Conservation (phyloP, 2,888 invertebrate species). For the Odiellus spinosus region DNA sequence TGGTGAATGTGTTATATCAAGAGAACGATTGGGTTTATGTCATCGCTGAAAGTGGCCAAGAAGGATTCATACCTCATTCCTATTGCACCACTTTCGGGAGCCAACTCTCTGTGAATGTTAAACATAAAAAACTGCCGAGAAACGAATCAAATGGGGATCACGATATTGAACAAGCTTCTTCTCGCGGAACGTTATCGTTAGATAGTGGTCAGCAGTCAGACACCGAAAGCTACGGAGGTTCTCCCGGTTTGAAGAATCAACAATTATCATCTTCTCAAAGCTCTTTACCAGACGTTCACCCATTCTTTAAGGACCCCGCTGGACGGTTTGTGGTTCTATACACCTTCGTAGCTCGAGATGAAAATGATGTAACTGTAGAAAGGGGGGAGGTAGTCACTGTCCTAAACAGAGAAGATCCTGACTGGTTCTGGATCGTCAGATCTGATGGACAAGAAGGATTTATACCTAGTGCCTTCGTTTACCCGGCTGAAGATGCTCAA, state of each 20-base stretch:
- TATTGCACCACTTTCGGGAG: constrained; percentile 76
- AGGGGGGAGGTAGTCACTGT: constrained; percentile 91
- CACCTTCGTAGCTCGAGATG: constrained; percentile 79
- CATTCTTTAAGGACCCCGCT: constrained; percentile 51
- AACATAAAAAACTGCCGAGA: constrained; percentile 72
- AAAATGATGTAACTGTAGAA: constrained; percentile 85
- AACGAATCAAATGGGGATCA: constrained; percentile 9
- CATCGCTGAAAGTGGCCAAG: constrained; percentile 65
- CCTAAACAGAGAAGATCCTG: constrained; percentile 80
- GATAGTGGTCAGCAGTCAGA: constrained; percentile 17
- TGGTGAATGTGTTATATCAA: constrained; percentile 82
- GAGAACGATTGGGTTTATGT: constrained; percentile 98
- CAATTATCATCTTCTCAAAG: constrained; percentile 11
- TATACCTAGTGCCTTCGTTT: constrained; percentile 84
- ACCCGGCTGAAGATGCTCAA: constrained; percentile 65
- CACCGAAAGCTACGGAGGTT: constrained; percentile 13
- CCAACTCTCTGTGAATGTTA: constrained; percentile 43
- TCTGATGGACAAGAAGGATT: constrained; percentile 89
- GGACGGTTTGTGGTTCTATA: constrained; percentile 83
- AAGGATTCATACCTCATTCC: constrained; percentile 87
- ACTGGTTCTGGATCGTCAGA: constrained; percentile 91
- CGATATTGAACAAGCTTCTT: constrained; percentile 16
- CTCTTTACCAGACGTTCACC: constrained; percentile 18
- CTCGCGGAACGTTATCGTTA: constrained; percentile 13
- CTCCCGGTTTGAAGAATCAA: constrained; percentile 1